phyloP scores from a whole-genome alignment of 2,113 vertebrate genomes.

The Sorex araneus region DNA sequence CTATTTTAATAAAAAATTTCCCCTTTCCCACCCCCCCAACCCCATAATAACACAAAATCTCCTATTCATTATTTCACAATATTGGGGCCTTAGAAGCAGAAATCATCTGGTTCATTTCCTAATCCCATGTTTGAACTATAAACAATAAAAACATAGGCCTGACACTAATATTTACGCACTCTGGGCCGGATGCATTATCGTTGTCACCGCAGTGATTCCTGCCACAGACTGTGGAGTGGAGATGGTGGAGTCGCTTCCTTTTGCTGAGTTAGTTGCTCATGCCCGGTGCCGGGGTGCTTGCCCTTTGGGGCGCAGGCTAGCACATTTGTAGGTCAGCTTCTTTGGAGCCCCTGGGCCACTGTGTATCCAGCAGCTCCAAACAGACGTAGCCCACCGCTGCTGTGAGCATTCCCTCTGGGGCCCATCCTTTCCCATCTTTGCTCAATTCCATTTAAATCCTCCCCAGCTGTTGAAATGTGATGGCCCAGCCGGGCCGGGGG shows the following conservation, averaged over 20 bases:
- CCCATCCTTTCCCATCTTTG: background rate
- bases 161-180: background rate
- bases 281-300: background rate
- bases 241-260: background rate
- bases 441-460: constrained; percentile 41
- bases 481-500: background rate
- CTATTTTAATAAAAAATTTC: background rate
- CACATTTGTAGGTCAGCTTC: background rate
- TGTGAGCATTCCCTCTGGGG: background rate
- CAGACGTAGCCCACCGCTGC: background rate
- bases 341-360: background rate
- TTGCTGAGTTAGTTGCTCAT: background rate
- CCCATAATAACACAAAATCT: background rate
- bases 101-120: background rate
- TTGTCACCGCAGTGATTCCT: background rate
- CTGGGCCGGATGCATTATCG: background rate
- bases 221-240: background rate
- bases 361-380: background rate
- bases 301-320: background rate
- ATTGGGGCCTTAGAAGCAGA: background rate
- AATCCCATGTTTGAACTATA: background rate
- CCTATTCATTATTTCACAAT: background rate
- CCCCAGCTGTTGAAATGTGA: constrained; percentile 72
- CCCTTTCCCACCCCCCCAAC: background rate
- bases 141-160: constrained; percentile 34